phyloP scores from a whole-genome alignment of 2,113 vertebrate genomes.

The Muntiacus muntjak region DNA sequence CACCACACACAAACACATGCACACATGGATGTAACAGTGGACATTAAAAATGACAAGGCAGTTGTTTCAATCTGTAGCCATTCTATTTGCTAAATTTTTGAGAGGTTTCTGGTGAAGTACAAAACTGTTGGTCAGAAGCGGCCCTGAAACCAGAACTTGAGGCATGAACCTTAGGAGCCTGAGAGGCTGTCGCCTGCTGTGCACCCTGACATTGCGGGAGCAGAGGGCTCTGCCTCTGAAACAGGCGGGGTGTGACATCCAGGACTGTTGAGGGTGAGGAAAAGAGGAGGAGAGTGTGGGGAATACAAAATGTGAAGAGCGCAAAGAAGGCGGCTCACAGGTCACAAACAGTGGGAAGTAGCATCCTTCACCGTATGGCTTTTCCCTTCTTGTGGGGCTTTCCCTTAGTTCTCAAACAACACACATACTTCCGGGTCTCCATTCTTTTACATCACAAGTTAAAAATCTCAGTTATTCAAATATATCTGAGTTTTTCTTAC shows the following conservation, averaged over 20 bases:
- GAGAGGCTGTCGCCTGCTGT: neutral
- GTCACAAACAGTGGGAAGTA: neutral
- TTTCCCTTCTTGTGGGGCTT: neutral
- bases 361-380: neutral
- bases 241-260: neutral
- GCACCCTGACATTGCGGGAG: neutral
- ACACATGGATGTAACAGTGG: neutral
- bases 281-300: slow-evolving; percentile 1
- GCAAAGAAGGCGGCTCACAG: neutral
- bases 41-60: neutral
- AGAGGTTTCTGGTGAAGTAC: slow-evolving; percentile 22
- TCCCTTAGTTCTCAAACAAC: neutral
- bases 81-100: neutral
- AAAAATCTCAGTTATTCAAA: neutral
- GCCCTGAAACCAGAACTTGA: slow-evolving; percentile 49
- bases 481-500: neutral
- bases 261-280: neutral
- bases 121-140: neutral
- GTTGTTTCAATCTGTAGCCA: slow-evolving; percentile 9
- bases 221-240: neutral
- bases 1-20: neutral
- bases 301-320: neutral
- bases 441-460: neutral
- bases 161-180: slow-evolving; percentile 13
- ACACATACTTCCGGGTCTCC: neutral